These are phyloP conservation scores for Acanthopleura granulata DNA, from an alignment of 2,888 invertebrate species.

Conservation along the genomic window DNA sequence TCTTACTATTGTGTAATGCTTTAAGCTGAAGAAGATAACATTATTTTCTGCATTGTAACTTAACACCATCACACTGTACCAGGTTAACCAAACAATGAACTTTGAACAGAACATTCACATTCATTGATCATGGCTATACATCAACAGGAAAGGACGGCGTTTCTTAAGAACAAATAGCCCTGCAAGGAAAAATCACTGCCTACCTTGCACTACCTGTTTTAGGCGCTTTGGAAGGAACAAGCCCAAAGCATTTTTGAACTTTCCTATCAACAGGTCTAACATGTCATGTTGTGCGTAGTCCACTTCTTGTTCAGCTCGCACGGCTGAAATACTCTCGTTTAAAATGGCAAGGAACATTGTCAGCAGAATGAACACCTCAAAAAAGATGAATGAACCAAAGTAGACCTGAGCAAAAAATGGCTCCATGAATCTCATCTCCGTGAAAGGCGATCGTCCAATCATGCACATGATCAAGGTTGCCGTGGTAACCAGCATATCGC, in stretches of 20 bases:
- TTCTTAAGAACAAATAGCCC: too few relatives aligned
- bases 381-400: conserved; percentile 45
- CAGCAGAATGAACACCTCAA: conserved; percentile 48
- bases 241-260: neutral
- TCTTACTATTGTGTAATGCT: too few relatives aligned
- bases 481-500: conserved; percentile 38
- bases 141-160: too few relatives aligned
- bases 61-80: too few relatives aligned
- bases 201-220: neutral
- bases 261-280: neutral
- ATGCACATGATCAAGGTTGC: conserved; percentile 49
- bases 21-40: too few relatives aligned
- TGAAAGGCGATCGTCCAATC: conserved; percentile 49
- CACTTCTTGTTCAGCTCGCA: neutral
- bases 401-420: conserved; percentile 46
- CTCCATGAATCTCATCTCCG: conserved; percentile 38
- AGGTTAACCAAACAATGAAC: too few relatives aligned
- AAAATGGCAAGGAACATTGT: conserved; percentile 54
- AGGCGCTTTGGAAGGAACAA: neutral
- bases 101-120: too few relatives aligned
- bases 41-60: too few relatives aligned
- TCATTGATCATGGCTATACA: too few relatives aligned
- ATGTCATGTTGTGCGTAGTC: neutral
- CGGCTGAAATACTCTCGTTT: conserved; percentile 37
- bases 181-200: neutral